Evolutionary conservation across 2,888 invertebrate species (phyloP).

Genomic region (Eupsilia transversa): DNA sequence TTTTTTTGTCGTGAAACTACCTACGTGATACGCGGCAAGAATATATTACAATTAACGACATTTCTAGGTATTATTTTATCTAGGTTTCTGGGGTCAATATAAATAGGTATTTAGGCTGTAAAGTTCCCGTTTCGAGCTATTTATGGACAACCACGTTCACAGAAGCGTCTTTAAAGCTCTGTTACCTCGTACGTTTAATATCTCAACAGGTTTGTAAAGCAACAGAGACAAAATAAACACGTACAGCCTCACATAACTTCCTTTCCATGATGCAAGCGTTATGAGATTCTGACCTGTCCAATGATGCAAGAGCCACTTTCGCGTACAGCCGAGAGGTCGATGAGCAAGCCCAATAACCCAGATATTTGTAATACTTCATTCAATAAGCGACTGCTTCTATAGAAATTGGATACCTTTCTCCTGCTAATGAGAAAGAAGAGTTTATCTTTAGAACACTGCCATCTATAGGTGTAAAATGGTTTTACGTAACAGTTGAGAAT

Average conservation of each 20-base stretch:
- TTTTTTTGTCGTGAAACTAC: neutral
- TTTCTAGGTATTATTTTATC: neutral
- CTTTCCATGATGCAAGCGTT: slow-evolving; percentile 83
- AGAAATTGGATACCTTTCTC: slow-evolving; percentile 65
- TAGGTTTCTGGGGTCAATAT: neutral
- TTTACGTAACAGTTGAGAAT: slow-evolving; percentile 30
- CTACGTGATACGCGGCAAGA: neutral
- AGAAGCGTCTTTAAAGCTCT: slow-evolving; percentile 1
- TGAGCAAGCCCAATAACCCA: slow-evolving; percentile 85
- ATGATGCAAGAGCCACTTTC: slow-evolving; percentile 88
- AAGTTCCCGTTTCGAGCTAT: slow-evolving; percentile 1
- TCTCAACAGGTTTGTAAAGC: slow-evolving; percentile 58
- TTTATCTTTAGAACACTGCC: slow-evolving; percentile 63
- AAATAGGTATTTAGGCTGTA: neutral
- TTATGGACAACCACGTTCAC: slow-evolving; percentile 26
- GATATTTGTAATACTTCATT: slow-evolving; percentile 72
- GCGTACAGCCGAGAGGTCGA: slow-evolving; percentile 80
- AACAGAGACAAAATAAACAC: slow-evolving; percentile 69
- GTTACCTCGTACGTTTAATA: slow-evolving; percentile 54
- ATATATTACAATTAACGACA: neutral
- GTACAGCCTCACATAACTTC: slow-evolving; percentile 74
- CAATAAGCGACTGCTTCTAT: slow-evolving; percentile 68
- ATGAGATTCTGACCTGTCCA: slow-evolving; percentile 82
- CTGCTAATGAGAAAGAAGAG: slow-evolving; percentile 20
- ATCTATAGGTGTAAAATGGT: slow-evolving; percentile 63